Evolutionary conservation across 2,113 vertebrate species (phyloP), one percentile per base, ranked within the genome.

Genomic region (Centrocercus urophasianus): DNA sequence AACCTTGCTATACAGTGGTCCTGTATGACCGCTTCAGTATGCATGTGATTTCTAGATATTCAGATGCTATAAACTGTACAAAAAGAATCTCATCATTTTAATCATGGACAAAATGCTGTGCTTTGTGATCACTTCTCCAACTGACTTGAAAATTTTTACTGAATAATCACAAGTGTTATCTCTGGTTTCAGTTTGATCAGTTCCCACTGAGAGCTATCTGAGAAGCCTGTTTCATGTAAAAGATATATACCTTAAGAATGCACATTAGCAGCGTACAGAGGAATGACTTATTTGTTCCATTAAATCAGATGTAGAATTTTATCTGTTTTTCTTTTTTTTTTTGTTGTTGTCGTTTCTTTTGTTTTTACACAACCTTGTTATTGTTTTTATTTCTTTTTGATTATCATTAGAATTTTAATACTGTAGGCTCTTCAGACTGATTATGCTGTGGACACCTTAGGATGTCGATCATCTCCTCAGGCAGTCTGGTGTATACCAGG

Each of bases 401-500:
- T 98, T 98, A 97, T 97, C 97, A 97, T 97, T 97, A 96, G 94
- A 96, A 96, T 98, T 97, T 97, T 97, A 97, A 97, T 97, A 97
- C 96, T 97, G 97, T 88, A 95, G 92, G 95, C 98, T 98, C 97
- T 98, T 98, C 97, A 98, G 97, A 93, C 97, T 98, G 98, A 98
- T 98, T 98, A 98, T 96, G 91, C 97, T 96, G 96, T 96, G 98
- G 98, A 97, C 97, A 97, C 98, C 98, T 98, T 96, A 97, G 98
- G 98, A 98, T 96, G 97, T 97, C 95, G 96, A 96, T 96, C 96
- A 95, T 97, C 98, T 97, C 98, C 97, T 98, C 97, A 97, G 98
- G 98, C 92, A 97, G 97, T 95, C 98, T 98, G 91, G 94, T 96
- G 94, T 98, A 93, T 98, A 97, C 97, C 96, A 96, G 97, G 97